Conservation (phyloP, 2,113 vertebrate species). For the Aphelocoma coerulescens region DNA sequence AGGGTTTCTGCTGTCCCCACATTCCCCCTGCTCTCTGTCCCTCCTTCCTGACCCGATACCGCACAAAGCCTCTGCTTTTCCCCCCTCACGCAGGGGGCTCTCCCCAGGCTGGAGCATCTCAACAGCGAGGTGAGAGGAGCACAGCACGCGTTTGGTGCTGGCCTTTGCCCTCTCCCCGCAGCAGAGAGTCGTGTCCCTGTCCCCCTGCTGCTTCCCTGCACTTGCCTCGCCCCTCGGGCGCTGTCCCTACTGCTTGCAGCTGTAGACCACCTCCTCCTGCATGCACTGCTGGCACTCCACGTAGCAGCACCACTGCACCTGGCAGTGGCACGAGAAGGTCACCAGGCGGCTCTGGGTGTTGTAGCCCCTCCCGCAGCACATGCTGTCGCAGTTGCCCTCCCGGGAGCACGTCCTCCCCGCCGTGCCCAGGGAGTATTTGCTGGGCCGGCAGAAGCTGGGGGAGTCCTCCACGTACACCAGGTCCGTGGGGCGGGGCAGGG, state of each 20-base stretch:
- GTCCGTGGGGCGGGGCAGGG: conserved; percentile 78
- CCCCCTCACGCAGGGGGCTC: neutral
- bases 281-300: conserved; percentile 96
- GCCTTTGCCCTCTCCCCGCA: neutral
- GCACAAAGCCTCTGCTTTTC: neutral
- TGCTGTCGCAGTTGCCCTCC: conserved; percentile 90
- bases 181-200: neutral
- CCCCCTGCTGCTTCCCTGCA: neutral
- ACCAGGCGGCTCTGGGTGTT: conserved; percentile 93
- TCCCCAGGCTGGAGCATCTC: neutral
- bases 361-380: conserved; percentile 95
- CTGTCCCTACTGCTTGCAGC: conserved; percentile 83
- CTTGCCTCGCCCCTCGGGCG: neutral
- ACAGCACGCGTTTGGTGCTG: neutral
- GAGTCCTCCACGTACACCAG: conserved; percentile 96
- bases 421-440: conserved; percentile 89
- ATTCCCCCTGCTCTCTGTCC: neutral
- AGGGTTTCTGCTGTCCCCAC: neutral
- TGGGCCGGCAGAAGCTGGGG: conserved; percentile 92
- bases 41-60: neutral
- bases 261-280: conserved; percentile 92
- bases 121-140: neutral
- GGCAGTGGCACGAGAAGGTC: conserved; percentile 94
- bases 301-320: conserved; percentile 98
- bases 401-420: conserved; percentile 86